These are phyloP conservation scores for Telenomus remus DNA, from an alignment of 1,140 invertebrate species.

Conservation along the genomic window DNA sequence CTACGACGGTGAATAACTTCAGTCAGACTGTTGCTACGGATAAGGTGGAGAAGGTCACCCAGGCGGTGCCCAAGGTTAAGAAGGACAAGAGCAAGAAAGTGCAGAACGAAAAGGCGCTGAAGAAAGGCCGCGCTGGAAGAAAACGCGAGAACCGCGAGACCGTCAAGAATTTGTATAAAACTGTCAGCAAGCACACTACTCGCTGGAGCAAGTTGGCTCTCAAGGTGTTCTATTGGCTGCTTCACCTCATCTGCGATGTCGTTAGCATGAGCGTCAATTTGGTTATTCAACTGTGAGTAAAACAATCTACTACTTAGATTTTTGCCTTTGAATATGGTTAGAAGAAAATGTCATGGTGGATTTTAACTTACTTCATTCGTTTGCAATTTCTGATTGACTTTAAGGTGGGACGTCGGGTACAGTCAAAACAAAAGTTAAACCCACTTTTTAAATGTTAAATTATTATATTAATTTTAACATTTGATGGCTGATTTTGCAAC, in stretches of 20 bases:
- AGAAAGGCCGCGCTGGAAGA: conserved; percentile 66
- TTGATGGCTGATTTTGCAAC: no score
- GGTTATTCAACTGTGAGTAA: conserved; percentile 83
- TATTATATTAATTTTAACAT: no score
- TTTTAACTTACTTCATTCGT: no score
- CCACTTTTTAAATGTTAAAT: no score
- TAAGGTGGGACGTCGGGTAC: no score
- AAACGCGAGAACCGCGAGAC: conserved; percentile 69
- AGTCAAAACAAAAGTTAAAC: no score
- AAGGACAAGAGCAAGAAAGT: conserved; percentile 73
- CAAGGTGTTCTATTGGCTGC: conserved; percentile 83
- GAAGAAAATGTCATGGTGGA: no score
- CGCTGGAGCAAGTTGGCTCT: conserved; percentile 82
- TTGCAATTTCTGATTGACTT: no score
- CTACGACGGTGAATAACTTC: conserved; percentile 67
- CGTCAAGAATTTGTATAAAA: conserved; percentile 74
- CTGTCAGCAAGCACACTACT: conserved; percentile 75
- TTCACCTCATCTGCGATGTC: conserved; percentile 86
- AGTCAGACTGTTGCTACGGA: conserved; percentile 65
- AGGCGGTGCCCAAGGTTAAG: conserved; percentile 68
- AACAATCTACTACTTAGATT: no score
- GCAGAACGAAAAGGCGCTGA: conserved; percentile 72
- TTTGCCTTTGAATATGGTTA: no score
- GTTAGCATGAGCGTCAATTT: conserved; percentile 85
- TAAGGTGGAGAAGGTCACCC: conserved; percentile 71